These are phyloP conservation scores for Cephalophus harveyi DNA, from an alignment of 2,113 vertebrate genomes.

Conservation along the genomic window DNA sequence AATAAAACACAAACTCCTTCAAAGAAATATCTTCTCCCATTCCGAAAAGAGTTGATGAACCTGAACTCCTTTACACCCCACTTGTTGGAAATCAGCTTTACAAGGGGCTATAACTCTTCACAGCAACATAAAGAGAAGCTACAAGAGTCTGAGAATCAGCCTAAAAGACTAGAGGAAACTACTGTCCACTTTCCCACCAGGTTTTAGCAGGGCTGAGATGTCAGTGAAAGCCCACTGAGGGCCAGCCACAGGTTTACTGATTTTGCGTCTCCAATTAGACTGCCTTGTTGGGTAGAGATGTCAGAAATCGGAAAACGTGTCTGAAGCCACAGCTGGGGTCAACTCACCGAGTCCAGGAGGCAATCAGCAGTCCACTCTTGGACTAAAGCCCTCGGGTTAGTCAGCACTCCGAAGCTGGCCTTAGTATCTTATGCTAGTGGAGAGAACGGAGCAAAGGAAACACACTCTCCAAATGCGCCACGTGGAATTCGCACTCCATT, in stretches of 20 bases:
- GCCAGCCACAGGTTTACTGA: not conserved
- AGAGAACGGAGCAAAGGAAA: not conserved
- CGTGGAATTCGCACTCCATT: not conserved
- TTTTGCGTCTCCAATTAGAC: not conserved
- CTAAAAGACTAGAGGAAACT: not conserved
- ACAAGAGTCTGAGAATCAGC: not conserved
- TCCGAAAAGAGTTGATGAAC: not conserved
- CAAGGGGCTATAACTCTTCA: not conserved
- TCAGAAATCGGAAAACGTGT: not conserved
- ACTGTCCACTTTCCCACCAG: not conserved
- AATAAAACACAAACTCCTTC: not conserved
- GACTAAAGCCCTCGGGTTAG: not conserved
- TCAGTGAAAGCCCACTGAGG: not conserved
- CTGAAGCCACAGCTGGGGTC: not conserved
- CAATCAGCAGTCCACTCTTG: not conserved
- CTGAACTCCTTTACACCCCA: not conserved
- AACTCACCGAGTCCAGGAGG: not conserved
- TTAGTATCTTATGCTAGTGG: not conserved
- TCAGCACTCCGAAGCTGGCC: not conserved
- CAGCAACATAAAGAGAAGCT: not conserved
- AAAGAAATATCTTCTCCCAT: slow-evolving; percentile 9
- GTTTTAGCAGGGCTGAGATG: not conserved
- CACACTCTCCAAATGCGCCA: not conserved
- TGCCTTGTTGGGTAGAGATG: not conserved
- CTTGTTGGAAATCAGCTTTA: not conserved